These are phyloP conservation scores for Leptopilina clavipes DNA, from an alignment of 1,140 invertebrate genomes.

Conservation along the genomic window DNA sequence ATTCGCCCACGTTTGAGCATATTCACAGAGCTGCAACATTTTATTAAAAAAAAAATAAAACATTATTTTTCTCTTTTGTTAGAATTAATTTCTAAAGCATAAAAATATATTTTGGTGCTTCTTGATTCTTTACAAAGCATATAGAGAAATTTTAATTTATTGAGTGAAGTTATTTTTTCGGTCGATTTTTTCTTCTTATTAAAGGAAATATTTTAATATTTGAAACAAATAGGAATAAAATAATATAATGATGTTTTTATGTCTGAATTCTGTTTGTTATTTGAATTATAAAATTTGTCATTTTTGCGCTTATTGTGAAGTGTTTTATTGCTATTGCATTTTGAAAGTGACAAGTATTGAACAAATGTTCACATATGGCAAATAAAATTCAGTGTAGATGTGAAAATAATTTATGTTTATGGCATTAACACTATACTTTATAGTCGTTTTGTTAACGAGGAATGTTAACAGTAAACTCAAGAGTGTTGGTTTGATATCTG, in stretches of 20 bases:
- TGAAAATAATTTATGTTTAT: neutral
- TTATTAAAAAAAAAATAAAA: constrained; percentile 34
- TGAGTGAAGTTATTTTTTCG: no score
- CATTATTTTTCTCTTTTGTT: neutral
- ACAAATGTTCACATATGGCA: neutral
- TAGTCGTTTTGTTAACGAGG: neutral
- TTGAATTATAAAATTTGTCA: no score
- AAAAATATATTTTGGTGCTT: no score
- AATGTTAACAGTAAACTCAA: neutral
- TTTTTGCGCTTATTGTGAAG: no score
- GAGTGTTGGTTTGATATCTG: neutral
- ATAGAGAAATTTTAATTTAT: no score
- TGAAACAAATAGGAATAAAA: no score
- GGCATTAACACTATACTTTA: neutral
- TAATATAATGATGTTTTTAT: no score
- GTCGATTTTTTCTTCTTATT: no score
- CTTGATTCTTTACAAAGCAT: no score
- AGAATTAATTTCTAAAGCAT: no score
- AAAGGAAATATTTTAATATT: no score
- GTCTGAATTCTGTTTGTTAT: no score
- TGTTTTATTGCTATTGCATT: neutral
- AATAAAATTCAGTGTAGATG: neutral
- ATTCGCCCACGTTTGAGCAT: constrained; percentile 90
- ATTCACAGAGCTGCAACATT: constrained; percentile 81
- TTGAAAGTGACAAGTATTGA: neutral